Base-by-base conservation (phyloP, 2,888 invertebrate genomes). In the Periphyllus acericola region DNA sequence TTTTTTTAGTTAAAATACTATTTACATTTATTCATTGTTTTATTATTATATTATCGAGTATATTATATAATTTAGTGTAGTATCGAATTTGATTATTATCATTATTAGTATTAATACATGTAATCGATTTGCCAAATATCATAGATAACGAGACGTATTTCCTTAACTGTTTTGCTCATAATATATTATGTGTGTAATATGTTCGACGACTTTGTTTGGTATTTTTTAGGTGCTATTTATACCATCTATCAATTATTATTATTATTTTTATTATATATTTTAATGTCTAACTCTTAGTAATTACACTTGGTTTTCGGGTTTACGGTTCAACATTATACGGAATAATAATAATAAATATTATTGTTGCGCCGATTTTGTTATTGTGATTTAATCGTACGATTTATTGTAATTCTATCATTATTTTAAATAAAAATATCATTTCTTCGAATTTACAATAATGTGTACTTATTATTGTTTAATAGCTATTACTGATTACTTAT, bases 321-420 rank as follows among this genome's bases (percentile, higher is more conserved):
- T 75, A 74, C 34, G 83, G 83, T 83, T 29, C 34, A 83, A 83
- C 11, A 83, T 83, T 40, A 79, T 78, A 21, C 3, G 1, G 21
- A 76, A 25, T 68, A 66, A 78, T 76, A 46, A 46, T 29, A 19
- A 55, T 83, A 66, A 55, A 21, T 55, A 60, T 3, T 25, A 25
- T 87, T 74, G 66, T 81, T 74, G 8, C 17, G 21, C 74, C 25
- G n/a, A 66, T 81, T 66, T 87, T 86, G 71, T 74, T 87, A 81
- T 87, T 87, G 87, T 87, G 80, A 87, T 87, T 87, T 87, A 32
- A 75, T 86, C 60, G 29, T 87, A 72, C 29, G 8, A 80, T 76
- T 74, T 80, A 74, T 76, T 74, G 74, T 81, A 87, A 81, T 81
- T 81, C 19, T 25, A 86, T 86, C 29, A 71, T 86, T 79, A 72